Evolutionary conservation across 1,140 invertebrate species (phyloP).

Genomic region (Acyrthosiphon pisum): DNA sequence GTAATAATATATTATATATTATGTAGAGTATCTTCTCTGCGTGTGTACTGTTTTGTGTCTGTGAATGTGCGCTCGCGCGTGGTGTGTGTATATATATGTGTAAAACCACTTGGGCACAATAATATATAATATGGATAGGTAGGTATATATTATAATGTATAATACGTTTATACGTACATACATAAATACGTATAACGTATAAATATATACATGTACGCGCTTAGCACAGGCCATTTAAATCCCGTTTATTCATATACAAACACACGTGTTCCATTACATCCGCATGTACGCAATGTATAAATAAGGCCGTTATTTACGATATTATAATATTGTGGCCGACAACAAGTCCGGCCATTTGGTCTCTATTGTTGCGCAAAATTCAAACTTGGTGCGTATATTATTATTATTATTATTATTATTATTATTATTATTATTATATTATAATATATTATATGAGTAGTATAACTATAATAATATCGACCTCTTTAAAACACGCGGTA

Average conservation of each 20-base stretch:
- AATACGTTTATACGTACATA: not conserved
- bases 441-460: not conserved
- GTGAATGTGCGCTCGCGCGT: not conserved
- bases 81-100: not conserved
- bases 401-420: not conserved
- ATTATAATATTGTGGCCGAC: constrained; percentile 23
- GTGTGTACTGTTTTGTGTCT: not conserved
- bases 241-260: constrained; percentile 46
- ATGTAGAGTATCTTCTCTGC: constrained; percentile 5
- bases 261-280: not conserved
- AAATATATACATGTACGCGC: not conserved
- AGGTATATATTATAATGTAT: not conserved
- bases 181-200: not conserved
- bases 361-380: constrained; percentile 41
- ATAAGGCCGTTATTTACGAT: constrained; percentile 49
- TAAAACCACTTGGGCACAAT: constrained; percentile 34
- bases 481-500: not conserved
- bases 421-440: constrained; percentile 1
- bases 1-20: constrained; percentile 24
- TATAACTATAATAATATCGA: constrained; percentile 8
- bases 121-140: not conserved
- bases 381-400: not conserved
- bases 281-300: constrained; percentile 13
- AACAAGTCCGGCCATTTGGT: constrained; percentile 10
- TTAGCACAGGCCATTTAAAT: constrained; percentile 31